phyloP scores from a whole-genome alignment of 2,797 vertebrate genomes.

The Oceanodroma leucorhoa region DNA sequence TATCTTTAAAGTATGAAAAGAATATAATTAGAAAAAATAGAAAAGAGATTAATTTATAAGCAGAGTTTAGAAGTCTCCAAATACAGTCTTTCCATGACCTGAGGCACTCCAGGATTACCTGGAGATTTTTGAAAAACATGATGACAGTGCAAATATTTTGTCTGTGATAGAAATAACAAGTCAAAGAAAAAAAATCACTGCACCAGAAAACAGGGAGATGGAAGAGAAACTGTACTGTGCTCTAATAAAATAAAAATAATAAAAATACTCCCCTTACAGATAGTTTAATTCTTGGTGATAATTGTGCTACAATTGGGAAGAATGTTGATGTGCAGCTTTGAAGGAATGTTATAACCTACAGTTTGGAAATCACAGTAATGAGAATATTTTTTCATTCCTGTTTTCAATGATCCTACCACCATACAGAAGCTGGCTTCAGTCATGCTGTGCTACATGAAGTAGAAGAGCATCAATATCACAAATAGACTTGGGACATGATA shows the following conservation, averaged over 20 bases:
- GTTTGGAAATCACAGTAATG: not conserved
- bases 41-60: not conserved
- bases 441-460: not conserved
- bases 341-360: not conserved
- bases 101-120: not conserved
- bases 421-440: not conserved
- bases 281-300: not conserved
- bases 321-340: not conserved
- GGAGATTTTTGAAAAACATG: not conserved
- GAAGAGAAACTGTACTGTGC: not conserved
- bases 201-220: not conserved
- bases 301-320: not conserved
- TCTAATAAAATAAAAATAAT: not conserved
- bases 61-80: not conserved
- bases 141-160: not conserved
- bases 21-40: not conserved
- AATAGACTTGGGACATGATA: not conserved
- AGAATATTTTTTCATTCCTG: not conserved
- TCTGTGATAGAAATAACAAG: not conserved
- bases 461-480: not conserved
- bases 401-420: not conserved
- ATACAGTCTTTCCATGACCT: not conserved
- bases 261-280: not conserved
- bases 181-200: not conserved
- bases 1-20: not conserved